Evolutionary conservation across 2,797 vertebrate genomes (phyloP).

Genomic region (Sebastiscus tertius): DNA sequence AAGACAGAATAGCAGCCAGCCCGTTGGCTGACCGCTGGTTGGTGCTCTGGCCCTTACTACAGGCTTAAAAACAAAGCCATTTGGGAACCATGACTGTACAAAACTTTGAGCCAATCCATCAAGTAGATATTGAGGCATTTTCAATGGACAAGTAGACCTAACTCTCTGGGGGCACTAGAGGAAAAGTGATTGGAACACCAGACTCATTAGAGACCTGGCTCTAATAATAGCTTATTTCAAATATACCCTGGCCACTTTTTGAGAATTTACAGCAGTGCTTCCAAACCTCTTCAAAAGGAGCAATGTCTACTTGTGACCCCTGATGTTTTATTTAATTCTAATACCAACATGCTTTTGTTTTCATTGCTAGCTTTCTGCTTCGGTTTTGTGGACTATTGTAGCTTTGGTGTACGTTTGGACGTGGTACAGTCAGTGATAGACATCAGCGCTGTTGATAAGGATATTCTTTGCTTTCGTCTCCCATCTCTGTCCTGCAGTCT

Average conservation of each 20-base stretch:
- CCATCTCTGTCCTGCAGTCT: neutral
- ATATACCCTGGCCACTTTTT: neutral
- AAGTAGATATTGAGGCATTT: neutral
- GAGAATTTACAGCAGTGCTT: neutral
- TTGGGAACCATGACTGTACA: neutral
- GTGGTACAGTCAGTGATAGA: neutral
- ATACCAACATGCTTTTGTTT: neutral
- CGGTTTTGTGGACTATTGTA: neutral
- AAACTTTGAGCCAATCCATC: neutral
- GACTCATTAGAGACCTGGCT: neutral
- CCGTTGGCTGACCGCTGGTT: too few relatives aligned
- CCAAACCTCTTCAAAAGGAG: neutral
- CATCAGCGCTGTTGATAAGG: neutral
- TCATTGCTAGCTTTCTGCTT: neutral
- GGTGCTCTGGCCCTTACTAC: too few relatives aligned
- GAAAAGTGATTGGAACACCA: neutral
- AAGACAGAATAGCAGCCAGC: too few relatives aligned
- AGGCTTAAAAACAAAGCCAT: too few relatives aligned
- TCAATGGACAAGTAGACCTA: neutral
- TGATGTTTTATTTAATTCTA: neutral
- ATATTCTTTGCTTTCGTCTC: neutral
- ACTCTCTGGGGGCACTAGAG: neutral
- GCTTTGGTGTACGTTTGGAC: neutral
- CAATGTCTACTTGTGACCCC: neutral
- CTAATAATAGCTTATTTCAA: too few relatives aligned